phyloP scores from a whole-genome alignment of 2,888 invertebrate genomes.

The Hirtodrosophila cameraria region DNA sequence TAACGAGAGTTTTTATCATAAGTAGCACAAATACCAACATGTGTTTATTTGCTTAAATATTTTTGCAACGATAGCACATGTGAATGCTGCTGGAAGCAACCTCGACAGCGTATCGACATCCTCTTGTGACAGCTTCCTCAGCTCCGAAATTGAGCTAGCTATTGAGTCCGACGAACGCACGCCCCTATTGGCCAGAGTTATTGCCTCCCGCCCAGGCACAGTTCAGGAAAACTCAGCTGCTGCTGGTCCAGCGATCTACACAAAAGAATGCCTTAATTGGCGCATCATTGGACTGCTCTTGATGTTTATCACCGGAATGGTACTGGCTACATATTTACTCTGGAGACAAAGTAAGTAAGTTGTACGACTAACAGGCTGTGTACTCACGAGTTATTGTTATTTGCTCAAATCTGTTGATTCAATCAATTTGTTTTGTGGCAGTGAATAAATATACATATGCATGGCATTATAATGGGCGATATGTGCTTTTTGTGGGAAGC shows the following conservation, averaged over 20 bases:
- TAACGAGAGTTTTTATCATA: slow-evolving; percentile 47
- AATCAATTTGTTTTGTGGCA: slow-evolving; percentile 15
- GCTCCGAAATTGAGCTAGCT: slow-evolving; percentile 8
- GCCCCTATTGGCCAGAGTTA: slow-evolving; percentile 22
- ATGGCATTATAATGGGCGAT: neutral
- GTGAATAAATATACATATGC: slow-evolving; percentile 7
- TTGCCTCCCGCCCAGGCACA: neutral
- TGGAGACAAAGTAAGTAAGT: slow-evolving; percentile 81
- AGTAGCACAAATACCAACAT: slow-evolving; percentile 26
- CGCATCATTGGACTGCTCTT: slow-evolving; percentile 65
- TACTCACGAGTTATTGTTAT: slow-evolving; percentile 2
- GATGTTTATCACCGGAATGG: slow-evolving; percentile 64
- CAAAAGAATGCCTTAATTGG: slow-evolving; percentile 64
- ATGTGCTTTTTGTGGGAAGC: neutral
- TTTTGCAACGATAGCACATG: slow-evolving; percentile 46
- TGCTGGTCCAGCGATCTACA: slow-evolving; percentile 11
- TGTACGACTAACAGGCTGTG: slow-evolving; percentile 6
- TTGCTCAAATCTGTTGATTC: slow-evolving; percentile 4
- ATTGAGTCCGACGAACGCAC: slow-evolving; percentile 32
- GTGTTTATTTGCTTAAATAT: slow-evolving; percentile 52
- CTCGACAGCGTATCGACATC: slow-evolving; percentile 3
- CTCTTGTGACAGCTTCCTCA: slow-evolving; percentile 12
- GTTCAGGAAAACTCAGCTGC: neutral
- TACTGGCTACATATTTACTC: slow-evolving; percentile 79
- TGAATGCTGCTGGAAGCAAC: neutral